phyloP scores from a whole-genome alignment of 2,888 invertebrate species.

The Machimus atricapillus region DNA sequence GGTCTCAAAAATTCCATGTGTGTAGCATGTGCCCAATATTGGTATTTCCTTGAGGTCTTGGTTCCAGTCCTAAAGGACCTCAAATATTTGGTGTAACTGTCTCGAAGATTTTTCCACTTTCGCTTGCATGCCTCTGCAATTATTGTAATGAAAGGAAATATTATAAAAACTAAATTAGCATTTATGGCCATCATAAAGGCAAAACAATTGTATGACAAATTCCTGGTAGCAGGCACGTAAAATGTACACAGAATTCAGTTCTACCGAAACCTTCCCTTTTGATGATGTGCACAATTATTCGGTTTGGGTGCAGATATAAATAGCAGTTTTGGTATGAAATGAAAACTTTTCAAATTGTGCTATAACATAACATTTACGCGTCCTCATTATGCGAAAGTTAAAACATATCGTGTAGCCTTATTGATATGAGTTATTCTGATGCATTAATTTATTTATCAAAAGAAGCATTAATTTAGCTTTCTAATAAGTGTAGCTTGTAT shows the following conservation, averaged over 20 bases:
- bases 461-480: no score
- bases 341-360: no score
- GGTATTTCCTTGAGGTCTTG: slow-evolving; percentile 61
- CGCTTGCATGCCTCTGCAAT: slow-evolving; percentile 59
- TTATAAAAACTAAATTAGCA: background rate
- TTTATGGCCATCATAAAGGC: background rate
- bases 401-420: no score
- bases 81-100: slow-evolving; percentile 62
- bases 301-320: no score
- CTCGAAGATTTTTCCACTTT: slow-evolving; percentile 62
- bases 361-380: no score
- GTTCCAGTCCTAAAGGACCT: slow-evolving; percentile 61
- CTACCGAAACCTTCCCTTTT: background rate
- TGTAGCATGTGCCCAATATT: slow-evolving; percentile 61
- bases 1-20: slow-evolving; percentile 62
- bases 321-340: no score
- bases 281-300: no score
- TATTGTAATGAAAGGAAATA: background rate
- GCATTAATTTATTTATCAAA: no score
- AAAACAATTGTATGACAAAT: background rate
- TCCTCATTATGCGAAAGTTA: no score
- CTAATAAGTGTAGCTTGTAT: no score
- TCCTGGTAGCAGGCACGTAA: background rate
- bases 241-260: no score
- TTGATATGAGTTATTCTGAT: no score